Conservation (phyloP, 2,888 invertebrate genomes). For the Mesopsocus fuscifrons region DNA sequence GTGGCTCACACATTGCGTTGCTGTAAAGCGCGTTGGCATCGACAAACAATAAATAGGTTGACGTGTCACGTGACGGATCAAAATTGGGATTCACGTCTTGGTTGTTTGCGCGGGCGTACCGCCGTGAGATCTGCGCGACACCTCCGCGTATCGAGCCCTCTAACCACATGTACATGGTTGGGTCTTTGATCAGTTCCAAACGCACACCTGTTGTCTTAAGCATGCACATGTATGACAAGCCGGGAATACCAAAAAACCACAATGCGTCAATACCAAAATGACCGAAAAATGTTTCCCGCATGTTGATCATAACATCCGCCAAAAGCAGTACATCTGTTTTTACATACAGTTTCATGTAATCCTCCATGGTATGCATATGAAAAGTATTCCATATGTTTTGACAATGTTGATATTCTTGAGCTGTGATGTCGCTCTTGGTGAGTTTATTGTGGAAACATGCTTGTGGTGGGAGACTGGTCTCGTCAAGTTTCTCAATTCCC, state of each 20-base stretch:
- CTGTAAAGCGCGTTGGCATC: conserved; percentile 18
- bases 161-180: neutral
- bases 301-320: neutral
- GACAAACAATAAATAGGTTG: conserved; percentile 16
- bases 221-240: neutral
- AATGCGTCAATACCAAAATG: neutral
- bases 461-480: neutral
- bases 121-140: neutral
- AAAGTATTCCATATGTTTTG: conserved; percentile 2
- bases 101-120: conserved; percentile 14
- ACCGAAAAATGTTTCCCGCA: neutral
- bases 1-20: conserved; percentile 16
- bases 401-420: conserved; percentile 7
- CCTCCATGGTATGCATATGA: neutral
- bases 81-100: conserved; percentile 13
- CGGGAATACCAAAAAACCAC: neutral
- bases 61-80: no score
- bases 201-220: neutral
- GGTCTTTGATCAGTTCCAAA: neutral
- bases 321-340: neutral
- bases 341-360: neutral
- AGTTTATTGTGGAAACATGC: conserved; percentile 6
- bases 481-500: neutral
- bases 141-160: neutral
- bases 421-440: neutral